A percentile compares a stretch with the other conserved stretches of the same genome.
Conservation (phyloP, 2,888 invertebrate species). For the Dolichopus griseipennis region DNA sequence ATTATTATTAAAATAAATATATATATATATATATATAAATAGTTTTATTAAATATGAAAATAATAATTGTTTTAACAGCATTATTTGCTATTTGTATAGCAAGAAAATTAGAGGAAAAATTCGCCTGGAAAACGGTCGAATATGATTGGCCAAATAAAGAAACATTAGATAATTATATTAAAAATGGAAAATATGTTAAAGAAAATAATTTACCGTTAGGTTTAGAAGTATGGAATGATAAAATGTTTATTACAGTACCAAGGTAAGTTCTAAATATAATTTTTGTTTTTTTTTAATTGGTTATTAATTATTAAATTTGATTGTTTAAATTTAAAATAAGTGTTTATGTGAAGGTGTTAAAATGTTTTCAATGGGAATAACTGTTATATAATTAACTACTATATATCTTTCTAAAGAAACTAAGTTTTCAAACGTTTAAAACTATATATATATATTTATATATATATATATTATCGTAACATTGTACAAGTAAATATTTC, state of each 20-base stretch:
- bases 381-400: too few species aligned
- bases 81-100: slow-evolving; percentile 24
- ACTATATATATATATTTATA: too few species aligned
- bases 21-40: not conserved
- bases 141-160: slow-evolving; percentile 57
- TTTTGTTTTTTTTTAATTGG: not conserved
- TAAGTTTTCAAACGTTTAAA: too few species aligned
- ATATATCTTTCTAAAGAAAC: too few species aligned
- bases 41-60: not conserved
- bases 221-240: slow-evolving; percentile 61
- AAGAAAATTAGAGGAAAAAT: slow-evolving; percentile 53
- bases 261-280: slow-evolving; percentile 40
- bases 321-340: not conserved
- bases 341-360: too few species aligned
- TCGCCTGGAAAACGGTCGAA: slow-evolving; percentile 60
- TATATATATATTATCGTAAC: too few species aligned
- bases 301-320: slow-evolving; percentile 12
- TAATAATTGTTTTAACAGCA: slow-evolving; percentile 3
- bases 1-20: not conserved
- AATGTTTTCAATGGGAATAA: too few species aligned
- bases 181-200: slow-evolving; percentile 51
- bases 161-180: slow-evolving; percentile 52
- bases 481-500: too few species aligned
- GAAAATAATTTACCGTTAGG: slow-evolving; percentile 63
- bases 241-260: slow-evolving; percentile 60